Evolutionary conservation across 2,113 vertebrate species (phyloP), one percentile per base, ranked within the genome.

Genomic region (Dinomys branickii): DNA sequence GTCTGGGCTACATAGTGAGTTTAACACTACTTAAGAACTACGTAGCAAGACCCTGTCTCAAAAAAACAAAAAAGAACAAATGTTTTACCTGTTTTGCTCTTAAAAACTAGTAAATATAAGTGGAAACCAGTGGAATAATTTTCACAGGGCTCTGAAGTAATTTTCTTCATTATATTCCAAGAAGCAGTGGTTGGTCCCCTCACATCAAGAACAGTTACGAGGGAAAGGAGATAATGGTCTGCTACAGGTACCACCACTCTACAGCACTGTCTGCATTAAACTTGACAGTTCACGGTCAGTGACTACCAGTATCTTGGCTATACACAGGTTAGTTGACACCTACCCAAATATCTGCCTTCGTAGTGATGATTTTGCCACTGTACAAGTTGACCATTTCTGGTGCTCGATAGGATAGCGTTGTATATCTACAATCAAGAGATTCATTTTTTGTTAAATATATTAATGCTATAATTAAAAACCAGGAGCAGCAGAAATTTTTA

Each of bases 371-470:
- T 97, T 99, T 99, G 96, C 99, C 99, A 65, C 99, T 99, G 81
- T 99, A 99, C 12, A 99, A 98, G 98, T 99, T 99, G 94, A 99
- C 99, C 99, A 99, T 99, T 98, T 99, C 99, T 80, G 99, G 99
- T 73, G 99, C 99, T 81, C 99, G 99, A 92, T 99, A 99, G 81
- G 99, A 99, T n/a, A 99, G 97, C 0, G 99, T 99, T 4, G 99
- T 99, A 97, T 99, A 99, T 98, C 99, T 99, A 98, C 1, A 98
- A 96, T 52, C 90, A 85, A 97, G 65, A 98, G 96, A 98, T 94
- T 95, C 35, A 77, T 88, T 93, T 96, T 97, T 77, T 92, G 61
- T 98, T 98, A 97, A 97, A 93, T 65, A 94, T 84, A 90, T 94
- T 90, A 97, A n/a, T 90, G 67, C 3, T 83, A 82, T 88, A 63